phyloP scores from a whole-genome alignment of 2,113 vertebrate species.

The Python bivittatus region DNA sequence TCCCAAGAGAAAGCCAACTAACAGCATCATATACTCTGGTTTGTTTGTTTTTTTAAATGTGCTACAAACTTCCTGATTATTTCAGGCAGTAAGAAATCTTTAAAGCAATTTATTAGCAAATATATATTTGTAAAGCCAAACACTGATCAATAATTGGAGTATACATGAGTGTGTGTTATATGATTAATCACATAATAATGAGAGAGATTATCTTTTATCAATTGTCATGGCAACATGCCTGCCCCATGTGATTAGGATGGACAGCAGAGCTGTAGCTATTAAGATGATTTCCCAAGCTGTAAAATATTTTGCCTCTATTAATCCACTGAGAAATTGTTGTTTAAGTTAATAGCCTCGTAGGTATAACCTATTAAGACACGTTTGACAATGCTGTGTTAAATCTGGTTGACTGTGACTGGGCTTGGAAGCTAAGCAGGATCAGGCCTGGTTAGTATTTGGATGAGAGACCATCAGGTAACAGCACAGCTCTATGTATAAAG shows the following conservation, averaged over 20 bases:
- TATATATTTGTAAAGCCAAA: neutral
- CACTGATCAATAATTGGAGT: neutral
- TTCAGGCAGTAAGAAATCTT: neutral
- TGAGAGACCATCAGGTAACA: neutral
- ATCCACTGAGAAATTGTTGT: neutral
- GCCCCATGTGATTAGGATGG: neutral
- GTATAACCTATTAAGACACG: neutral
- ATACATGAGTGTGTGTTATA: neutral
- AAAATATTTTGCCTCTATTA: neutral
- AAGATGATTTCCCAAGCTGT: neutral
- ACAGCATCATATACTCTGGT: accelerated
- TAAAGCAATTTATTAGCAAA: neutral
- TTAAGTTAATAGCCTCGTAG: neutral
- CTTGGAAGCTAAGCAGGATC: neutral
- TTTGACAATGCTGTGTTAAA: neutral
- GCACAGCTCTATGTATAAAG: neutral
- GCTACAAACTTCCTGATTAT: neutral
- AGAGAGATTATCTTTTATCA: neutral
- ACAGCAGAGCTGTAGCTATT: neutral
- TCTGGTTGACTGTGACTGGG: neutral
- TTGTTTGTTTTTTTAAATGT: neutral
- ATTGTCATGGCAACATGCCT: neutral
- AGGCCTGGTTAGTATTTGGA: neutral
- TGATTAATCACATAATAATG: neutral
- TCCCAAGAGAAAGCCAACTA: neutral